Evolutionary conservation across 2,797 vertebrate species (phyloP).

Genomic region (Notolepis coatsorum): DNA sequence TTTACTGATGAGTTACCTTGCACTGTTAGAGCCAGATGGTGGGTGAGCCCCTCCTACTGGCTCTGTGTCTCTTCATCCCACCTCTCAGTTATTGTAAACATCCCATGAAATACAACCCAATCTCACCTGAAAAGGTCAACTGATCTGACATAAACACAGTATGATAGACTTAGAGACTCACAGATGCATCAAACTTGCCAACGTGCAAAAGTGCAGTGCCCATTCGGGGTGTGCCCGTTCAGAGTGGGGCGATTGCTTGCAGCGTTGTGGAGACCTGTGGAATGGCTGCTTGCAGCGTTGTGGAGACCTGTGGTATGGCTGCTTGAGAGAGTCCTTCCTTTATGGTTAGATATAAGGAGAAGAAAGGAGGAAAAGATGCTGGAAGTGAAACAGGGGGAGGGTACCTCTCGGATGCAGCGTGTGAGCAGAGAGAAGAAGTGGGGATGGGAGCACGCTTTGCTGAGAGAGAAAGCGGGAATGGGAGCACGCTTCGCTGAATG

Average conservation of each 20-base stretch:
- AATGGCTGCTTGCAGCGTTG: too few species aligned
- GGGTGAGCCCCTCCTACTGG: constrained; percentile 11
- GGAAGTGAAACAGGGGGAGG: background rate
- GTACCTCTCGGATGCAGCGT: background rate
- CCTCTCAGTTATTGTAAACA: constrained; percentile 3
- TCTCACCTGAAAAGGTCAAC: background rate
- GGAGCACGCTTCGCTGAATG: background rate
- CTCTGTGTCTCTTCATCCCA: background rate
- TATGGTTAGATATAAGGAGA: background rate
- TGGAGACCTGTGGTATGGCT: too few species aligned
- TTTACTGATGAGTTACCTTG: constrained; percentile 59
- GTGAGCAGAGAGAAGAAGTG: too few species aligned
- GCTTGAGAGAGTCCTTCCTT: too few species aligned
- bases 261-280: too few species aligned
- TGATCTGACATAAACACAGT: too few species aligned
- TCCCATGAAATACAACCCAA: constrained; percentile 9
- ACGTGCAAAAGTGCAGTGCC: too few species aligned
- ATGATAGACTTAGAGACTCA: too few species aligned
- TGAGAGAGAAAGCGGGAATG: background rate
- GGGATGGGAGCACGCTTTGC: background rate
- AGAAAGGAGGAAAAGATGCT: background rate
- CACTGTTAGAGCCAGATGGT: constrained; percentile 32
- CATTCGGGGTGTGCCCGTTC: too few species aligned
- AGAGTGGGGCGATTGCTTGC: too few species aligned
- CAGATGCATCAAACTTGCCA: too few species aligned